These are phyloP conservation scores for Hydrotaea cyrtoneurina DNA, from an alignment of 2,888 invertebrate genomes.

Conservation along the genomic window DNA sequence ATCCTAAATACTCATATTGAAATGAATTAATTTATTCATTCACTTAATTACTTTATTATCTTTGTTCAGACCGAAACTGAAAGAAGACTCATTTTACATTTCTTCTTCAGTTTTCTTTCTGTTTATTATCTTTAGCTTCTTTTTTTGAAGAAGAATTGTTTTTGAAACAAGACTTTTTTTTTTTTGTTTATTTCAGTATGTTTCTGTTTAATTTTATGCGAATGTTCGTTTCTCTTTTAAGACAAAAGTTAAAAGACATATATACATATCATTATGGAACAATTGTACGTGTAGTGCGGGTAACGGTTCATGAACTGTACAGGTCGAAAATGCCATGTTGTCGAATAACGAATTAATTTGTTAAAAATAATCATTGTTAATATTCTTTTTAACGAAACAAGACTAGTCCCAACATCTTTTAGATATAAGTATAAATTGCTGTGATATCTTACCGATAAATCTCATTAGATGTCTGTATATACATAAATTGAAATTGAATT, in stretches of 20 bases:
- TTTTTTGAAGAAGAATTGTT: constrained; percentile 44
- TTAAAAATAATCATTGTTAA: too few relatives aligned
- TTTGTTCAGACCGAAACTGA: constrained; percentile 24
- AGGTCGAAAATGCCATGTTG: too few relatives aligned
- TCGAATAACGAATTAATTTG: too few relatives aligned
- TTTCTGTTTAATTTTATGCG: not conserved
- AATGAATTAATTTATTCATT: constrained; percentile 62
- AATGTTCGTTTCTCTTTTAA: constrained; percentile 7
- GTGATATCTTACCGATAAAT: too few relatives aligned
- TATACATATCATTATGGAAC: not conserved
- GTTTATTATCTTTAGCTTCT: constrained; percentile 55
- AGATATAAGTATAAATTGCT: too few relatives aligned
- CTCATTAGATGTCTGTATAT: too few relatives aligned
- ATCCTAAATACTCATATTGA: constrained; percentile 30
- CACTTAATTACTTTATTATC: constrained; percentile 64
- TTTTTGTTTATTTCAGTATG: not conserved
- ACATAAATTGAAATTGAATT: too few relatives aligned
- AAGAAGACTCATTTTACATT: constrained; percentile 15
- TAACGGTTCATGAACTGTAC: too few relatives aligned
- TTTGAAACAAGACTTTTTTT: constrained; percentile 18
- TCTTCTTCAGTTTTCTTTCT: constrained; percentile 33
- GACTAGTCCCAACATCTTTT: too few relatives aligned
- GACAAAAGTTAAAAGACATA: not conserved
- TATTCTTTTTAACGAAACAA: too few relatives aligned
- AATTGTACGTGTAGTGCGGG: not conserved